phyloP scores from a whole-genome alignment of 2,113 vertebrate species.

The Fulmarus glacialis region DNA sequence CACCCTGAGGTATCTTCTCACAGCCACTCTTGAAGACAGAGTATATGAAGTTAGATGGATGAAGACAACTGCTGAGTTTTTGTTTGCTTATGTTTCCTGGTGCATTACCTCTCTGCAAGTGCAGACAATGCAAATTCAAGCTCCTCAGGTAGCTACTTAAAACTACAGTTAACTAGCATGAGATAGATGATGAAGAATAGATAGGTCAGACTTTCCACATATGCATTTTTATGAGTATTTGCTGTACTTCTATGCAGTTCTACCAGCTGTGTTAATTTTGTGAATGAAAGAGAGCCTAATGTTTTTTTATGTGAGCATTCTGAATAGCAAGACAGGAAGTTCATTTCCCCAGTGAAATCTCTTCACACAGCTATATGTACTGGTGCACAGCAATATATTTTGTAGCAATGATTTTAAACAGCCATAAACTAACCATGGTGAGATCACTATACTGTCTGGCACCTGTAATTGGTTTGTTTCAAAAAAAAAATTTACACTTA shows the following conservation, averaged over 20 bases:
- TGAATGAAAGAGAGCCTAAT: background rate
- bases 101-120: background rate
- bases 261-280: background rate
- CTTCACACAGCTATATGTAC: background rate
- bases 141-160: background rate
- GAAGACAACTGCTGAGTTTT: background rate
- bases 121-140: background rate
- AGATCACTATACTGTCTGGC: background rate
- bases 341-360: background rate
- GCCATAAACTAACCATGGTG: background rate
- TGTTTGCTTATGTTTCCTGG: background rate
- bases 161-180: background rate
- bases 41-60: background rate
- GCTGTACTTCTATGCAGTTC: background rate
- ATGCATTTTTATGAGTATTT: background rate
- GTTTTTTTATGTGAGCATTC: background rate
- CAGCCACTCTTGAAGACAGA: background rate
- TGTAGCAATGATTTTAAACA: background rate
- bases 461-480: background rate
- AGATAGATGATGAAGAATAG: background rate
- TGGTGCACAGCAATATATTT: background rate
- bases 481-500: background rate
- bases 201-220: background rate
- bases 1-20: background rate
- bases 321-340: background rate